Conservation (phyloP, 2,888 invertebrate genomes). For the Girardia tigrina region DNA sequence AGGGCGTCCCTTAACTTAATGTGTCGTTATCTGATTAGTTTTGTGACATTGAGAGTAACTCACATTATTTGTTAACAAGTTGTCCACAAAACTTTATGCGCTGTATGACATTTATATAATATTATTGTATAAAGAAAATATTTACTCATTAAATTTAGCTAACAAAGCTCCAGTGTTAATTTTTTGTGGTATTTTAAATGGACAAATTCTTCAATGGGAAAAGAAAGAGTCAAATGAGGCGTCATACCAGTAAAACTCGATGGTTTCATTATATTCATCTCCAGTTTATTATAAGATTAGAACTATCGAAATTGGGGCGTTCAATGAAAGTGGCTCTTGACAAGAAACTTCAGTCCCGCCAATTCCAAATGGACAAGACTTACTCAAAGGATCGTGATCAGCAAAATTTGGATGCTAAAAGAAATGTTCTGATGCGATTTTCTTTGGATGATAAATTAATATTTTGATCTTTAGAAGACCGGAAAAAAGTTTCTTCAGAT, state of each 20-base stretch:
- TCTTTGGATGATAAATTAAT: no score
- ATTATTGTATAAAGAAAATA: no score
- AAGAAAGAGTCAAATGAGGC: background rate
- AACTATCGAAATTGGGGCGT: background rate
- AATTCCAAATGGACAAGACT: background rate
- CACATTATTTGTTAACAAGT: no score
- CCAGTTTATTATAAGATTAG: no score
- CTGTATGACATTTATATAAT: no score
- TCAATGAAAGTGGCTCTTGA: background rate
- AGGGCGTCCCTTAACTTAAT: no score
- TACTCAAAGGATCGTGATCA: background rate
- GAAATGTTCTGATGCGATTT: no score
- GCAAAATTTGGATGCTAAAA: background rate
- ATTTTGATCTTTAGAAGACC: background rate
- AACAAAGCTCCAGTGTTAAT: background rate
- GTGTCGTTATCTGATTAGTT: no score
- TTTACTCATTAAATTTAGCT: background rate
- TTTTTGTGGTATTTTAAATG: background rate
- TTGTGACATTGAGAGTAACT: no score
- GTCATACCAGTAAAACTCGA: background rate
- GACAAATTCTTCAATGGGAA: slow-evolving; percentile 17
- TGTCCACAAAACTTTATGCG: no score
- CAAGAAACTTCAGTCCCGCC: background rate
- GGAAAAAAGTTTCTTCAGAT: background rate
- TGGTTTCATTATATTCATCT: no score